Evolutionary conservation across 2,888 invertebrate species (phyloP), one percentile per base, ranked within the genome.

Genomic region (Electrophaes corylata): DNA sequence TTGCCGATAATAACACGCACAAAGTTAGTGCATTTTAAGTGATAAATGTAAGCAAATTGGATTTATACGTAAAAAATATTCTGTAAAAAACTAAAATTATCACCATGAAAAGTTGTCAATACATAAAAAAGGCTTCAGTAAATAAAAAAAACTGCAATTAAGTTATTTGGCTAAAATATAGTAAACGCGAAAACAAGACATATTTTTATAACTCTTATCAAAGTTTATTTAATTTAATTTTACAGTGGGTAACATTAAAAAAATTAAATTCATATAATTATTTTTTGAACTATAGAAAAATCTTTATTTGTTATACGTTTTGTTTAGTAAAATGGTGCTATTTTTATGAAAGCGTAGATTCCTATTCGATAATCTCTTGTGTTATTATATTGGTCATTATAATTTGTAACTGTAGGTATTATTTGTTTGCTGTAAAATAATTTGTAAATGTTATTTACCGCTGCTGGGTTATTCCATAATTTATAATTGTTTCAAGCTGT

Each of bases 271-370:
- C n/a, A n/a, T n/a, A n/a, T n/a, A n/a, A n/a, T n/a, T n/a, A n/a
- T n/a, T n/a, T n/a, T n/a, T n/a, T n/a, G 10, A 16, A 37, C 12
- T 31, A 45, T 12, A 35, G 23, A 10, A 47, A 18, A 49, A 31
- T 12, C 12, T 5, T 43, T 57, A 44, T 48, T 52, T 52, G 33
- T 2, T 48, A 10, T 8, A 29, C 26, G 26, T 10, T 31, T 45
- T 47, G 8, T 51, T 48, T 40, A 12, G 20, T 40, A 49, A 49
- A 50, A 54, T 57, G 57, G 57, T 57, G 57, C 57, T 61, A 57
- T 54, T 47, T 47, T 26, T 48, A 8, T 50, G 18, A 39, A 46
- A 16, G 26, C 16, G 14, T 12, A 4, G 0, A 50, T 50, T 37
- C 48, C 18, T 39, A 10, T 5, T 16, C 10, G 20, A 26, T 14